Percentiles rank a stretch among this genome's conserved stretches.
phyloP scores from a whole-genome alignment of 2,113 vertebrate species.

The Panthera leo region DNA sequence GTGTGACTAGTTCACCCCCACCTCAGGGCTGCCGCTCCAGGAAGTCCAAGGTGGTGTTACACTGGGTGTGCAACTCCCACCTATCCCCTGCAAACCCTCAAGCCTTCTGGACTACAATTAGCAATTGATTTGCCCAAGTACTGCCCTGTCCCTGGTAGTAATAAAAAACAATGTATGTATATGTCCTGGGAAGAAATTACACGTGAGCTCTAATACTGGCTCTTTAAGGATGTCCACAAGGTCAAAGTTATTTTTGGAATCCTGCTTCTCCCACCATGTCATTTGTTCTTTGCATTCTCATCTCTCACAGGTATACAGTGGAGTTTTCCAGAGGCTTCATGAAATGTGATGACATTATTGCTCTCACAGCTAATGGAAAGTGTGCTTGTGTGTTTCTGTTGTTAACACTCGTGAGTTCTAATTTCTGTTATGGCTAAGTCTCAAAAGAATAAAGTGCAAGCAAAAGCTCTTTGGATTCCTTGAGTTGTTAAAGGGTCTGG shows the following conservation, averaged over 20 bases:
- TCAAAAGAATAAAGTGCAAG: neutral
- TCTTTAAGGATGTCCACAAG: neutral
- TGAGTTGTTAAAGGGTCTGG: neutral
- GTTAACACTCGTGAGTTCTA: neutral
- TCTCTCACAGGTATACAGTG: neutral
- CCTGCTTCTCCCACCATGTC: neutral
- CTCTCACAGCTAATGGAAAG: neutral
- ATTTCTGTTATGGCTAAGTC: neutral
- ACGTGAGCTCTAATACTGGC: neutral
- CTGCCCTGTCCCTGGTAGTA: neutral
- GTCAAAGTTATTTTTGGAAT: neutral
- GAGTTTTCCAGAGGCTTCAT: neutral
- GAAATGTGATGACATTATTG: neutral
- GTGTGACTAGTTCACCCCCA: neutral
- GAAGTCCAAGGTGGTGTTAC: neutral
- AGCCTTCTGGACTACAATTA: neutral
- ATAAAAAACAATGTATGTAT: neutral
- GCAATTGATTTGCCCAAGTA: neutral
- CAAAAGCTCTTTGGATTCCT: slow-evolving; percentile 1
- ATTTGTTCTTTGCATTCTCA: neutral
- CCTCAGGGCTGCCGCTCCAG: neutral
- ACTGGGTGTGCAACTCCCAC: neutral
- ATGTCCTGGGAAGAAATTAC: neutral
- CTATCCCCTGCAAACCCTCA: neutral
- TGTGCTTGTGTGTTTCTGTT: neutral